phyloP scores from a whole-genome alignment of 1,140 invertebrate genomes.

The Trichonephila clavata region DNA sequence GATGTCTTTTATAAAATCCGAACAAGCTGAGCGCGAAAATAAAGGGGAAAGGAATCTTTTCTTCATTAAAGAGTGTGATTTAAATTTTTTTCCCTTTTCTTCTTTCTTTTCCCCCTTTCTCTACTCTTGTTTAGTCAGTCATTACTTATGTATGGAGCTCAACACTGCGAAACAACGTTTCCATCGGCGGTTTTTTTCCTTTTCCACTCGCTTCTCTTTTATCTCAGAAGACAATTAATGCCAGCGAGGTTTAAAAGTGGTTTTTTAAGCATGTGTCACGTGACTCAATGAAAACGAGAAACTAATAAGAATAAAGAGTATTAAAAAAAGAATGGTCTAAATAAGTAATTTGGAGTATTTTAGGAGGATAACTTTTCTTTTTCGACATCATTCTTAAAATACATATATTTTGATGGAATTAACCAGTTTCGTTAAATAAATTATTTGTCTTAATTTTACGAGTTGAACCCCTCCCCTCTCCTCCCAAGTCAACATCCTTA shows the following conservation, averaged over 20 bases:
- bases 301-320: neutral
- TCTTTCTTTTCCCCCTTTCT: neutral
- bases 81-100: constrained; percentile 48
- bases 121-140: constrained; percentile 60
- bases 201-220: constrained; percentile 37
- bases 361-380: neutral
- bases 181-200: neutral
- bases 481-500: no score
- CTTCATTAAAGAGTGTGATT: constrained; percentile 67
- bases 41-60: constrained; percentile 59
- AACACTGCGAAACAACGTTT: constrained; percentile 67
- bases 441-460: neutral
- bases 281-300: constrained; percentile 54
- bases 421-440: neutral
- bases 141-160: constrained; percentile 74
- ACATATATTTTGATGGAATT: neutral
- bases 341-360: neutral
- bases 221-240: constrained; percentile 65
- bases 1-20: constrained; percentile 65
- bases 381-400: neutral
- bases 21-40: constrained; percentile 55
- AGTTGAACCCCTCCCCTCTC: no score
- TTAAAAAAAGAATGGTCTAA: neutral
- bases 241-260: constrained; percentile 59
- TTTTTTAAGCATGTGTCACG: constrained; percentile 62